Base-by-base conservation (phyloP, 2,797 vertebrate genomes). In the Cephalopachus bancanus region DNA sequence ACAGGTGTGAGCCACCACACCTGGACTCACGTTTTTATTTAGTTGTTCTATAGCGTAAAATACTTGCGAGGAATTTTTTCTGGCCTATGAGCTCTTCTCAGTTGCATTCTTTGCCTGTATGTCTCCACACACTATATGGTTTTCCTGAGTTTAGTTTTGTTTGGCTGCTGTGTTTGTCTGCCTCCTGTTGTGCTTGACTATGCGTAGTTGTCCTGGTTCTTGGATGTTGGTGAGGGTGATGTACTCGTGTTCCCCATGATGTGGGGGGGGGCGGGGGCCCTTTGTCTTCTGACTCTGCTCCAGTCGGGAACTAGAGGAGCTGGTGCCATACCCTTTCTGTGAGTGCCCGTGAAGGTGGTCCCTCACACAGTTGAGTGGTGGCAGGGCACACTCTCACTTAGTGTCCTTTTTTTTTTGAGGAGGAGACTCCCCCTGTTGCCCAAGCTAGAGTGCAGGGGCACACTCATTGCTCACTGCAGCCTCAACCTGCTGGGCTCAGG, bases 91-190 rank as follows among this genome's bases (percentile, higher is more conserved):
- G 20, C 65, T 80, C 22, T 78, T 71, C 71, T 79, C 67, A 72
- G 76, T 53, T 83, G 15, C 26, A 44, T 85, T 65, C n/a, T 74
- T 79, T 79, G 33, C 24, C 57, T 53, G 88, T 83, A 9, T 19
- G 53, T 65, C 30, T 87, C 30, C 59, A 28, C 15, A 16, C 33
- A 16, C 17, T 37, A 14, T 53, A 65, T 60, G 49, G 55, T 59
- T 67, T 44, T 30, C 2, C 10, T 83, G 37, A 16, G 83, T 93
- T 83, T 78, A 3, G 51, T 75, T 84, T 53, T 19, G 26, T 78
- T 76, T 92, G 76, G 51, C 59, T 74, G 19, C 51, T 78, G 44
- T 19, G 65, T 80, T 95, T 84, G 78, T 79, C n/a, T 75, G 78
- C 55, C 49, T 62, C 53, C 60, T 89, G 57, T 53, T 49, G 28